Base-by-base conservation (phyloP, 2,797 vertebrate species). In the Lateolabrax maculatus region DNA sequence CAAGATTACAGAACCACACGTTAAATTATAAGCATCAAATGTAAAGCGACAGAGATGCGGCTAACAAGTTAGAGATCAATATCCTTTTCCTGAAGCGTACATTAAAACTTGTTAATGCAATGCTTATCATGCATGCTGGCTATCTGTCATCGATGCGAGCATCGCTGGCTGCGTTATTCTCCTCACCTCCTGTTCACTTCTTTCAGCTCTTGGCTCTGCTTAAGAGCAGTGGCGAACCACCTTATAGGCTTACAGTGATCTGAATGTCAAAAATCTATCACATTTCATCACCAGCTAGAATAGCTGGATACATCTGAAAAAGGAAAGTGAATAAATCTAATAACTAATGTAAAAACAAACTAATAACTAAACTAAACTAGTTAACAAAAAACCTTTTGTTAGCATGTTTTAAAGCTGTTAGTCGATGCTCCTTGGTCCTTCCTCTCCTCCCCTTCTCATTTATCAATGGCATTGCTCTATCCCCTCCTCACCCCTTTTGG, bases 401-500 rank as follows among this genome's bases (percentile, higher is more conserved):
- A 7, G 61, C 39, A 63, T 13, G 29, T 36, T 36, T 25, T 36
- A 37, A 34, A 41, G 21, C 12, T 31, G 6, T 62, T 19, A 39
- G 21, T 41, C 21, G 2, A 11, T 23, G 15, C 4, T 23, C 39
- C 5, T 5, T 43, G 9, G 3, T 15, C 7, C 46, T 57, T 58
- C 60, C 19, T 71, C 43, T 6, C 6, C 34, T 44, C 15, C 68
- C 2, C 12, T 36, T 58, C 27, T 41, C 41, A 37, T 65, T 19
- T 49, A 25, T 68, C 23, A 3, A 10, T 23, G 2, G 34, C 13
- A 12, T 6, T 29, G 3, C 21, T 63, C 19, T 2, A 10, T 21
- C 16, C 31, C 15, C 4, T 62, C 69, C 96, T 95, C 68, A 99
- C 98, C 96, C 94, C 96, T 93, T 99, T 99, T 65, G 95, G 88